A percentile compares a stretch with the other conserved stretches of the same genome.
phyloP scores from a whole-genome alignment of 2,888 invertebrate genomes.

The Mythimna ferrago region DNA sequence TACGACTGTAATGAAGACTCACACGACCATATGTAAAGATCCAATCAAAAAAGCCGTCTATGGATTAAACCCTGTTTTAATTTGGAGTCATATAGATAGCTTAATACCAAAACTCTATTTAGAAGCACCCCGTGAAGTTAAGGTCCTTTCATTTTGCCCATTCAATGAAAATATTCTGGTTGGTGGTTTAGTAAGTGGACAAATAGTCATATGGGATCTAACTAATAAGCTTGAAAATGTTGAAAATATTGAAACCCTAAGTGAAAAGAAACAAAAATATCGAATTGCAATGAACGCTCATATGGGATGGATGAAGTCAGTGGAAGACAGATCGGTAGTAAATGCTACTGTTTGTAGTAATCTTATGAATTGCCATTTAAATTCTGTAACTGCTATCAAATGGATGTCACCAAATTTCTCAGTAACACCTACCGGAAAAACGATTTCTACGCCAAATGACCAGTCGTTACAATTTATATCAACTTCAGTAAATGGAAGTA shows the following conservation, averaged over 20 bases:
- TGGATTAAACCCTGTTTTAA: constrained; percentile 92
- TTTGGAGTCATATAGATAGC: constrained; percentile 94
- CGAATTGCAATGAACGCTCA: constrained; percentile 91
- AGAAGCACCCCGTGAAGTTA: constrained; percentile 92
- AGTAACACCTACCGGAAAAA: constrained; percentile 91
- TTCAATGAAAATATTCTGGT: constrained; percentile 92
- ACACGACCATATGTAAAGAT: constrained; percentile 81
- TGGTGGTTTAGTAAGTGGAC: constrained; percentile 94
- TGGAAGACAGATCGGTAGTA: constrained; percentile 90
- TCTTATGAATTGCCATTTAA: constrained; percentile 91
- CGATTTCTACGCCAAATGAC: constrained; percentile 72
- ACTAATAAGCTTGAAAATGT: constrained; percentile 91
- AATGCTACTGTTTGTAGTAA: constrained; percentile 91
- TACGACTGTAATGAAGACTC: constrained; percentile 84
- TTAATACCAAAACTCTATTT: constrained; percentile 93
- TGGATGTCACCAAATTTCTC: constrained; percentile 93
- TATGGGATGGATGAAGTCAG: constrained; percentile 93
- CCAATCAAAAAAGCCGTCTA: constrained; percentile 90
- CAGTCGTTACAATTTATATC: constrained; percentile 92
- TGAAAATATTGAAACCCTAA: constrained; percentile 91
- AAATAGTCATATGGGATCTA: constrained; percentile 93
- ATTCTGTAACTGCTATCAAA: constrained; percentile 92
- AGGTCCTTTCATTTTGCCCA: constrained; percentile 92
- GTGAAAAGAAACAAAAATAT: constrained; percentile 92
- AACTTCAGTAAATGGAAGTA: constrained; percentile 92